Conservation (phyloP, 2,888 invertebrate genomes). For the Tipula vernalis region DNA sequence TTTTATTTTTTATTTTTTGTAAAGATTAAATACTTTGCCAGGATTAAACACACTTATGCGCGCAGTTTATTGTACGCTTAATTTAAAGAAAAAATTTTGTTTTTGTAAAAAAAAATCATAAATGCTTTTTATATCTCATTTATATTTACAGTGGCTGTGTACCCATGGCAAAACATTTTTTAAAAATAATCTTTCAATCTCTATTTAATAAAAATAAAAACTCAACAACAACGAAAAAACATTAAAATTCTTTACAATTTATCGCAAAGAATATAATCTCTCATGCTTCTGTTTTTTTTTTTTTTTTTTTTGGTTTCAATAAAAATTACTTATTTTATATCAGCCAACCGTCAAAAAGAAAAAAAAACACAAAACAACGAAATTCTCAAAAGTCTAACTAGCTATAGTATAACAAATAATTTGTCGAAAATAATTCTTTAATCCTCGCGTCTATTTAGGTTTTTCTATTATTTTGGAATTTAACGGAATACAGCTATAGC, state of each 20-base stretch:
- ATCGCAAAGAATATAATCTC: neutral
- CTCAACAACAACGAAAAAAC: neutral
- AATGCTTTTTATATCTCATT: neutral
- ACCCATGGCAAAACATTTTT: neutral
- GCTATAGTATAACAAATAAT: neutral
- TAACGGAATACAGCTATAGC: neutral
- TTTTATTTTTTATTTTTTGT: neutral
- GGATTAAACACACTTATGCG: neutral
- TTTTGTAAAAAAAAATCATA: neutral
- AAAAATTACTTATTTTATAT: neutral
- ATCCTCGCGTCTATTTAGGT: neutral
- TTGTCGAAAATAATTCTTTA: neutral
- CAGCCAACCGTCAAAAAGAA: neutral
- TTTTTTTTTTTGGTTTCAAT: neutral
- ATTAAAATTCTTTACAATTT: neutral
- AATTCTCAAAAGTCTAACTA: neutral
- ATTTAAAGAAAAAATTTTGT: neutral
- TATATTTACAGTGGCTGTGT: neutral
- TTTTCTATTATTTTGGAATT: neutral
- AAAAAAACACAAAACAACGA: neutral
- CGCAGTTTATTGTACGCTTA: neutral
- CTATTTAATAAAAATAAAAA: neutral
- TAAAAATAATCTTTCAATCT: neutral
- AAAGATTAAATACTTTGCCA: neutral
- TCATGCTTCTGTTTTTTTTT: neutral